These are phyloP conservation scores for Steinernema carpocapsae DNA, from an alignment of 2,888 invertebrate species.

Conservation along the genomic window DNA sequence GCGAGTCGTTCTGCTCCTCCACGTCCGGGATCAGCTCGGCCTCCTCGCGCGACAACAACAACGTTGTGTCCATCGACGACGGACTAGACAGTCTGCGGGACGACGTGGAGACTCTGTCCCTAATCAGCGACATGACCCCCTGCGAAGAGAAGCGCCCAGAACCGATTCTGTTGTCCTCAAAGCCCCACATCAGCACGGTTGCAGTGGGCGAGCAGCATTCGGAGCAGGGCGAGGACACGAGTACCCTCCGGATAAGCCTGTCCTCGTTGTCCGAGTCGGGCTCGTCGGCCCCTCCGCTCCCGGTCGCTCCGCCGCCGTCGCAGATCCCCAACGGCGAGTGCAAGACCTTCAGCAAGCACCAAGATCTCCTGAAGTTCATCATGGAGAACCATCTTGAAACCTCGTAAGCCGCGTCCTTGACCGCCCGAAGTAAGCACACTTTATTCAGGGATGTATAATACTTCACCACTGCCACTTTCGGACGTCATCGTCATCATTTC, in stretches of 20 bases:
- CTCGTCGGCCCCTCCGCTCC: constrained; percentile 54
- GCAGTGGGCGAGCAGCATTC: constrained; percentile 41
- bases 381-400: constrained; percentile 65
- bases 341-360: constrained; percentile 37
- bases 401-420: constrained; percentile 52
- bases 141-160: constrained; percentile 15
- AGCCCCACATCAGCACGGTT: constrained; percentile 42
- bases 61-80: constrained; percentile 32
- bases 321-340: constrained; percentile 37
- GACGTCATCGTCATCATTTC: constrained; percentile 3
- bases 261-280: constrained; percentile 3
- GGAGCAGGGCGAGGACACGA: background rate
- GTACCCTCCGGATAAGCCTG: constrained; percentile 1
- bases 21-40: constrained; percentile 65
- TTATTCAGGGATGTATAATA: constrained; percentile 30
- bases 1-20: constrained; percentile 66
- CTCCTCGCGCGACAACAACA: constrained; percentile 49
- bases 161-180: background rate
- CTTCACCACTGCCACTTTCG: constrained; percentile 16
- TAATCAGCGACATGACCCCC: constrained; percentile 18
- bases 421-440: too few relatives aligned
- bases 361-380: constrained; percentile 62
- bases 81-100: constrained; percentile 13
- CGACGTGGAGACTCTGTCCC: constrained; percentile 3
- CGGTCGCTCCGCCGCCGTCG: constrained; percentile 47